Conservation (phyloP, 2,888 invertebrate species). For the Cristatella mucedo region DNA sequence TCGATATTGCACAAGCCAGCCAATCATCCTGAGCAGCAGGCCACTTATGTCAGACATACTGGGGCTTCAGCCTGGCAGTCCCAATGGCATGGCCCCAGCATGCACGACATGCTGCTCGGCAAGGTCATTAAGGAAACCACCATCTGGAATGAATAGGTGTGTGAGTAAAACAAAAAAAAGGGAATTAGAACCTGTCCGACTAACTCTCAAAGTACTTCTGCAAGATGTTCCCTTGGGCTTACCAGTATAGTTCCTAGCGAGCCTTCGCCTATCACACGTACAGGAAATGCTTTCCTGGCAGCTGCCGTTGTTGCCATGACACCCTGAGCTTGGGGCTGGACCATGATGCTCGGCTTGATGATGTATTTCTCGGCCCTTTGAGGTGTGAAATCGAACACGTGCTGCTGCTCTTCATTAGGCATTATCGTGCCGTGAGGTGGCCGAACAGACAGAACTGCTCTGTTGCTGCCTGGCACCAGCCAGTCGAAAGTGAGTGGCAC, state of each 20-base stretch:
- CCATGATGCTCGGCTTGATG: constrained; percentile 30
- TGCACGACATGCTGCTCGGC: no score
- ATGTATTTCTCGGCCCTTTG: constrained; percentile 23
- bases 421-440: constrained; percentile 27
- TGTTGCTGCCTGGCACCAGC: constrained; percentile 9
- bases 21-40: no score
- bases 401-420: constrained; percentile 30
- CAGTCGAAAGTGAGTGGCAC: constrained; percentile 24
- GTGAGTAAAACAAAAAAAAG: no score
- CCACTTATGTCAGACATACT: no score
- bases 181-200: no score
- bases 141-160: no score
- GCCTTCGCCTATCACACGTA: constrained; percentile 31
- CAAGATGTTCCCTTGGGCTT: no score
- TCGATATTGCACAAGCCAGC: no score
- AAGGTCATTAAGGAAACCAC: no score
- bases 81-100: no score
- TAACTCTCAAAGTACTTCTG: no score
- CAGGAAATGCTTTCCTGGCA: constrained; percentile 23
- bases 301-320: constrained; percentile 26
- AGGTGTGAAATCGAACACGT: constrained; percentile 26
- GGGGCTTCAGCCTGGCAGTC: no score
- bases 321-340: constrained; percentile 31
- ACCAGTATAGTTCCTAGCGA: constrained; percentile 30
- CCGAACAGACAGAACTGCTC: constrained; percentile 22